Percentiles rank a stretch among this genome's conserved stretches.
Evolutionary conservation across 2,113 vertebrate species (phyloP).

Genomic region (Epinephelus lanceolatus): DNA sequence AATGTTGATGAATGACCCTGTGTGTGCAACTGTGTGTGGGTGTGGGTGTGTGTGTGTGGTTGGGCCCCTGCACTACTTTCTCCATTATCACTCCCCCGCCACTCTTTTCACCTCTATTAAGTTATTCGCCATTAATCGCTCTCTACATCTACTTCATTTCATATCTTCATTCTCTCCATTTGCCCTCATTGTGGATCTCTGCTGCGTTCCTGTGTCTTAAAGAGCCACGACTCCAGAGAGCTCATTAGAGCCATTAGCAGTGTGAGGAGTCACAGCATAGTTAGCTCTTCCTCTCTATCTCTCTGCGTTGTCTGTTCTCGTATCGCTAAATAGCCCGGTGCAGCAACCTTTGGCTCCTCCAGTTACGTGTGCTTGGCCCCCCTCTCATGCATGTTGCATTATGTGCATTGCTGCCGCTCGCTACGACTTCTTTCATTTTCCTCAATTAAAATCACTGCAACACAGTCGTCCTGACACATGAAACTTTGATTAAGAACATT

Average conservation of each 20-base stretch:
- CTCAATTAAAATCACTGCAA: slow-evolving; percentile 51
- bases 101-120: slow-evolving; percentile 48
- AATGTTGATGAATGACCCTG: slow-evolving; percentile 44
- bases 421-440: slow-evolving; percentile 35
- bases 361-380: neutral
- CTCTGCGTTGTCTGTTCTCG: slow-evolving; percentile 17
- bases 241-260: slow-evolving; percentile 75
- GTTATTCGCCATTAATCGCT: slow-evolving; percentile 47
- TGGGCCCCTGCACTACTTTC: neutral
- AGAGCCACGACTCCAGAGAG: slow-evolving; percentile 54
- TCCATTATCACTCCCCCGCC: slow-evolving; percentile 37
- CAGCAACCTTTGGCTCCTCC: slow-evolving; percentile 32
- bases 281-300: slow-evolving; percentile 14
- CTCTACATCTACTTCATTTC: slow-evolving; percentile 31
- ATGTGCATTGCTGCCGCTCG: neutral
- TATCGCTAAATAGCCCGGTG: slow-evolving; percentile 8
- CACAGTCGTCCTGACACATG: slow-evolving; percentile 44
- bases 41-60: slow-evolving; percentile 24
- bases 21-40: neutral
- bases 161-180: slow-evolving; percentile 29
- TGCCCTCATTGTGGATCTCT: slow-evolving; percentile 32
- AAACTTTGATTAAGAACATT: slow-evolving; percentile 75
- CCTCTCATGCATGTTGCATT: slow-evolving; percentile 47
- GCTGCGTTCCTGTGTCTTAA: slow-evolving; percentile 29
- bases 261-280: slow-evolving; percentile 56